These are phyloP conservation scores for Recurvirostra avosetta DNA, from an alignment of 2,113 vertebrate genomes.

Conservation along the genomic window DNA sequence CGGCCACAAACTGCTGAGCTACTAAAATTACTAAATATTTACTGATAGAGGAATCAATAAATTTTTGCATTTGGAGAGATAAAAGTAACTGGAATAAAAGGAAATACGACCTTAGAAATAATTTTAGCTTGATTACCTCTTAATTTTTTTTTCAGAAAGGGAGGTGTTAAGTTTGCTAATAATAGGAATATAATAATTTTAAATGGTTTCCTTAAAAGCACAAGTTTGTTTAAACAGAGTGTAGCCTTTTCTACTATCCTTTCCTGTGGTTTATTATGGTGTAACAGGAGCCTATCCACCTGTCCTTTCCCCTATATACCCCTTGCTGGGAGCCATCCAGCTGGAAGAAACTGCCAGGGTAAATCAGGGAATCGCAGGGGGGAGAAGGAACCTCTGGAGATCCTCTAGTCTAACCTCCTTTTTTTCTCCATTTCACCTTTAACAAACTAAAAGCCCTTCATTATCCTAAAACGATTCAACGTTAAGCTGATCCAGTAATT, in stretches of 20 bases:
- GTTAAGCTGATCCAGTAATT: background rate
- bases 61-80: background rate
- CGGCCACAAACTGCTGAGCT: background rate
- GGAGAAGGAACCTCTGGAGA: background rate
- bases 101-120: background rate
- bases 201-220: background rate
- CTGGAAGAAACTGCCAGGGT: background rate
- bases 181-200: background rate
- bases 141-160: background rate
- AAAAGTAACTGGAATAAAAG: background rate
- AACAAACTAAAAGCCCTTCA: background rate
- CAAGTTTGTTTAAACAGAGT: background rate
- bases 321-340: background rate
- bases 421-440: background rate
- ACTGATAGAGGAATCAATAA: background rate
- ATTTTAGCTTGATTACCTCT: background rate
- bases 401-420: background rate
- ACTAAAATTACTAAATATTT: background rate
- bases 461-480: background rate
- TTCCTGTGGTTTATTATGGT: background rate
- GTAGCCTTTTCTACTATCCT: background rate
- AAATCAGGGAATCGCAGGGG: accelerated
- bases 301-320: background rate
- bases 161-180: background rate
- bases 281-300: background rate